Base-by-base conservation (phyloP, 2,888 invertebrate genomes). In the Cyclophora punctaria region DNA sequence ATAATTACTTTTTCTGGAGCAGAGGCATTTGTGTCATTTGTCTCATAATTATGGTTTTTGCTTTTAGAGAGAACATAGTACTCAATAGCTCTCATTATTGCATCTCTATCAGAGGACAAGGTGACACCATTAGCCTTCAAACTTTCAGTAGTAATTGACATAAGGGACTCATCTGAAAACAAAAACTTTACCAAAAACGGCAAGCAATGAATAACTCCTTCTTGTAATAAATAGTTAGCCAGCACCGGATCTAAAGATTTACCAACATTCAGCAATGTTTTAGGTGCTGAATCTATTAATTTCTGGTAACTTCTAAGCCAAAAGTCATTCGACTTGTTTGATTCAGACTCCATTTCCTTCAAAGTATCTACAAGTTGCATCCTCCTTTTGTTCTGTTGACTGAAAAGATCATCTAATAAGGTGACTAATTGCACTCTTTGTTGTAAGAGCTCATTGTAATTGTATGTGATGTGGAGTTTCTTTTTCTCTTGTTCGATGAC, bases 221-320 rank as follows among this genome's bases (percentile, higher is more conserved):
- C 92, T 64, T 92, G 90, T 41, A 94, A 87, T 41, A 95, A 87
- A 63, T 91, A 90, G 73, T 93, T 93, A 35, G 93, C 92, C 57
- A 95, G 80, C 48, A 82, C 69, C 20, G 93, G 93, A 71, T 94
- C 93, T 45, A 95, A 82, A 61, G 89, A 85, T 56, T 89, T 90
- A 55, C 91, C 90, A 49, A 91, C 86, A 67, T 91, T 90, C 37
- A 92, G 78, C 56, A 94, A 80, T 47, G 91, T 90, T 64, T 89
- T 90, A 34, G 96, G 96, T 60, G 93, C 91, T 35, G 91, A 91
- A 71, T 96, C 95, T 71, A 96, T 88, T 44, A 97, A 80, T 60
- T 92, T 91, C 76, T 97, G 96, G 76, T 96, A 97, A 76, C 96
- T 96, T 67, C 91, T 89, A 57, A 95, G 79, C 94, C 94, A 94